phyloP scores from a whole-genome alignment of 2,113 vertebrate species.

The Oncorhynchus tshawytscha region DNA sequence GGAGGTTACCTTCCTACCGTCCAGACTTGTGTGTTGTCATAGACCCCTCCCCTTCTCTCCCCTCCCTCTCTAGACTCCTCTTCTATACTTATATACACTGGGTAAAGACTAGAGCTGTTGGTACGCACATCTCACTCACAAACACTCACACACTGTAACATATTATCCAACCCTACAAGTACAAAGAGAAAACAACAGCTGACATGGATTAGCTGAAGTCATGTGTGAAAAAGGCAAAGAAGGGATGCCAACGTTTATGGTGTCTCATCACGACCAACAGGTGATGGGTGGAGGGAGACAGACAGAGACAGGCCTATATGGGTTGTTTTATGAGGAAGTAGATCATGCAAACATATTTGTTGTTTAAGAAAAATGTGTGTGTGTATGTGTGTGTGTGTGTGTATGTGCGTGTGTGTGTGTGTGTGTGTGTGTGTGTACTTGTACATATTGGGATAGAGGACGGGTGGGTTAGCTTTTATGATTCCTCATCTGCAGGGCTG shows the following conservation, averaged over 20 bases:
- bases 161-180: not conserved
- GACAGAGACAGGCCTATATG: no score
- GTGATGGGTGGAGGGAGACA: no score
- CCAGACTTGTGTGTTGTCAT: no score
- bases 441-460: not conserved
- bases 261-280: no score
- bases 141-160: not conserved
- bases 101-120: no score
- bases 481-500: not conserved
- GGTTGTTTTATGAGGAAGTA: not conserved
- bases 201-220: not conserved
- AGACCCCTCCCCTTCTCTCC: no score
- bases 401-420: not conserved
- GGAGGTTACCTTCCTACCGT: no score
- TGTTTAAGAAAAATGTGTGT: not conserved
- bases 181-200: not conserved
- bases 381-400: not conserved
- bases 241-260: no score
- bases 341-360: no score
- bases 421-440: not conserved
- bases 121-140: not conserved
- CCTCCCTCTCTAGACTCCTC: no score
- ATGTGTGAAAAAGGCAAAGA: not conserved
- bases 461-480: not conserved
- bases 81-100: no score